These are phyloP conservation scores for Hemibagrus guttatus DNA, from an alignment of 2,797 vertebrate genomes.

Conservation along the genomic window DNA sequence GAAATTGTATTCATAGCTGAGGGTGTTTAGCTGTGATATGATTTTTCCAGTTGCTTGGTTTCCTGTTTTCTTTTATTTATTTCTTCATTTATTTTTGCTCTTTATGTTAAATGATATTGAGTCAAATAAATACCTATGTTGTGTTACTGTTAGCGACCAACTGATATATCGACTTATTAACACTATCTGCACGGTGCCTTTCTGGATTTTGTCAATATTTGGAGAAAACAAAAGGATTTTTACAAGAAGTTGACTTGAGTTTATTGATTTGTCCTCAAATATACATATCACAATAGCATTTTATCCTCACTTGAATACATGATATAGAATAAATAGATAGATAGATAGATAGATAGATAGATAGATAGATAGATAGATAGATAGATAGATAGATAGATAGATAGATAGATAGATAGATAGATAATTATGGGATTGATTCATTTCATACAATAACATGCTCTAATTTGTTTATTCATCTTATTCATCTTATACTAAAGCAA, in stretches of 20 bases:
- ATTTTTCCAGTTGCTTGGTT: constrained; percentile 9
- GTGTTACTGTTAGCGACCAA: neutral
- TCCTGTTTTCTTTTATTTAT: neutral
- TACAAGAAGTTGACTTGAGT: neutral
- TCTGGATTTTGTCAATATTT: neutral
- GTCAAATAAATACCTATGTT: neutral
- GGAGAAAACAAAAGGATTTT: neutral
- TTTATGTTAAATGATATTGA: neutral
- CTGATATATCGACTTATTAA: neutral
- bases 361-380: no score
- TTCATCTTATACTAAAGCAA: neutral
- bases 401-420: neutral
- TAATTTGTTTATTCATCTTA: neutral
- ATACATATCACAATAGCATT: neutral
- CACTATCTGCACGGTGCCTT: neutral
- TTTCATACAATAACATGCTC: neutral
- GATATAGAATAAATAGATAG: neutral
- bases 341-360: no score
- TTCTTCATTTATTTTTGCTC: neutral
- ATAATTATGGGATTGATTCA: neutral
- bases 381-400: no score
- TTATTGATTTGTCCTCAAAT: neutral
- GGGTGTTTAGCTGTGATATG: constrained; percentile 28
- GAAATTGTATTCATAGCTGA: neutral
- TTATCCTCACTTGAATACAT: neutral